Evolutionary conservation across 2,797 vertebrate species (phyloP).

Genomic region (Pangasius macronema): DNA sequence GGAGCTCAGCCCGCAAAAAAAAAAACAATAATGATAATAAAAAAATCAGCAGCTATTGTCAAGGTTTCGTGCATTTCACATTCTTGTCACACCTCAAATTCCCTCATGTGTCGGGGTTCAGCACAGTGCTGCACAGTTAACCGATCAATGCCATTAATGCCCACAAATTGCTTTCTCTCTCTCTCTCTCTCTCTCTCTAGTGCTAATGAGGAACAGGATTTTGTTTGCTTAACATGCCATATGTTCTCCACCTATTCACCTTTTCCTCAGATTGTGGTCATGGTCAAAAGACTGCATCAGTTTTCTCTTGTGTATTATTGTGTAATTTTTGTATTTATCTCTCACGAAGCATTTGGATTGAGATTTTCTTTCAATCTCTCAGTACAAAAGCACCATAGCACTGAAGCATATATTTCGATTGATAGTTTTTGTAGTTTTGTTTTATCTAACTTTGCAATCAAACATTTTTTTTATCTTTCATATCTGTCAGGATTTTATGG

Average conservation of each 20-base stretch:
- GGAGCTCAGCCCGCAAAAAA: slow-evolving; percentile 16
- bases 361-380: neutral
- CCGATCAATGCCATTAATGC: slow-evolving; percentile 51
- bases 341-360: neutral
- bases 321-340: neutral
- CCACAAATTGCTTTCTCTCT: slow-evolving; percentile 49
- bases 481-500: neutral
- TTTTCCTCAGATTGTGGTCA: slow-evolving; percentile 28
- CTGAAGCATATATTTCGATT: neutral
- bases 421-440: neutral
- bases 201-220: slow-evolving; percentile 10
- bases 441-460: neutral
- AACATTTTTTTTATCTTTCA: neutral
- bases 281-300: slow-evolving; percentile 36
- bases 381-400: too few relatives aligned
- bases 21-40: neutral
- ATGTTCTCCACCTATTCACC: slow-evolving; percentile 13
- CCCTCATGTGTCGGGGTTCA: slow-evolving; percentile 34
- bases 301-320: slow-evolving; percentile 1
- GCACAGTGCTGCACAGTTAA: slow-evolving; percentile 42
- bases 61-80: slow-evolving; percentile 31
- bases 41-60: slow-evolving; percentile 45
- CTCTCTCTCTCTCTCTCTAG: slow-evolving; percentile 8
- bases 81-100: slow-evolving; percentile 47
- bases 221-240: slow-evolving; percentile 17